Evolutionary conservation across 2,888 invertebrate genomes (phyloP), one percentile per base, ranked within the genome.

Genomic region (Lasioglossum leucozonium): DNA sequence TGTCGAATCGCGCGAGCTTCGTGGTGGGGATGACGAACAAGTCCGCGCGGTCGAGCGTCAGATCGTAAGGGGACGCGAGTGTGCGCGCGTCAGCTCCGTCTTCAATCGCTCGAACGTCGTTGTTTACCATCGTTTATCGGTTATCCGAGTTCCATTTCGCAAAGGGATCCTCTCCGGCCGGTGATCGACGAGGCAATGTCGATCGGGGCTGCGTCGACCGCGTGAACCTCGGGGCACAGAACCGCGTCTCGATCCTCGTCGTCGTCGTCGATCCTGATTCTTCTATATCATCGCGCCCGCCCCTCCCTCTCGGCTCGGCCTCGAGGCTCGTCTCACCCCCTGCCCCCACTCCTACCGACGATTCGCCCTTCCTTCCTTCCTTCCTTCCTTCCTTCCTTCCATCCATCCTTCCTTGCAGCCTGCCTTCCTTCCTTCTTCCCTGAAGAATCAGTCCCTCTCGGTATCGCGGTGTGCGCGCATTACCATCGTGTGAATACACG

Each of bases 41-140:
- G n/a, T 22, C 40, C 65, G 72, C 67, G 67, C 72, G 13, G 26
- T 51, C 34, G 30, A 65, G 51, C 71, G 51, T 92, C 94, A 94
- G 94, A 94, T 90, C 93, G 92, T 90, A 90, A 91, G 91, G 90
- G 92, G 91, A 92, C 93, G 94, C 92, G 93, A 92, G 89, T 89
- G 93, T 91, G 93, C 91, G 91, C 92, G 93, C 90, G 92, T 91
- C 90, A 22, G 78, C 77, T 79, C 76, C 81, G 81, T 84, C 80
- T 81, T 81, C 79, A 67, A 2, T 5, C n/a, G 51, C 51, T 72
- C 10, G 5, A 16, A 11, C 75, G 74, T 73, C 44, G 40, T 30
- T 11, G 18, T 62, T 30, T 44, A 58, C 71, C 37, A 11, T 44
- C 81, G 77, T 11, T 34, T 11, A 42, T 42, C 4, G 4, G 58